Base-by-base conservation (phyloP, 2,888 invertebrate genomes). In the Sphaerolaimus hirsutus region DNA sequence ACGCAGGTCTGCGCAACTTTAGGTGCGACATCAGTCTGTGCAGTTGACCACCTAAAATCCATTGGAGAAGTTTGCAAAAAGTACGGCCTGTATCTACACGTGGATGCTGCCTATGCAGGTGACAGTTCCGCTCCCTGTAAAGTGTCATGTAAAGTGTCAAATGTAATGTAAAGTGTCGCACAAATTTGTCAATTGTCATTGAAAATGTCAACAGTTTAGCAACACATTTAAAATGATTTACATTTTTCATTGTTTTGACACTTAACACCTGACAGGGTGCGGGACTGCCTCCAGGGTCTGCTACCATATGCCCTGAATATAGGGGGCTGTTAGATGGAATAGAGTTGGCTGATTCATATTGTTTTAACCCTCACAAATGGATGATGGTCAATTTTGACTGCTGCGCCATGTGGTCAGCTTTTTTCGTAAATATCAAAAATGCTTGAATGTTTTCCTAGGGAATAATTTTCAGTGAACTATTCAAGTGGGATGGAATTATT, bases 341-440 rank as follows among this genome's bases (percentile, higher is more conserved):
- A n/a, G 81, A 87, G 44, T 71, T 75, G 55, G 89, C 81, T 0
- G 79, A 91, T 61, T 93, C 93, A 0, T 78, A 93, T 53, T 91
- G 89, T 2, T 93, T 93, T 66, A 97, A 99, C 67, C 87, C 93
- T 1, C 89, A 89, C 48, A 97, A 97, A 66, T 93, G 93, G 86
- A 68, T 97, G 64, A 82, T 97, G 86, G 82, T 93, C 10, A 87
- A 93, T 66, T 97, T 97, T 55, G 97, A 97, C 66, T 97, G 93
- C 63, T 91, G 93, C 0, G 87, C 87, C 1, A 80, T 97, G 81
- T 97, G 93, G 89, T 87, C 69, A 71, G 59, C 22, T 7, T n/a
- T 17, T n/a, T 14, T 37, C 12, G n/a, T n/a, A n/a, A n/a, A n/a
- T n/a, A n/a, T n/a, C n/a, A n/a, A n/a, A n/a, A n/a, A n/a, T n/a